Evolutionary conservation across 2,888 invertebrate genomes (phyloP).

Genomic region (Philopedon plagiatum): DNA sequence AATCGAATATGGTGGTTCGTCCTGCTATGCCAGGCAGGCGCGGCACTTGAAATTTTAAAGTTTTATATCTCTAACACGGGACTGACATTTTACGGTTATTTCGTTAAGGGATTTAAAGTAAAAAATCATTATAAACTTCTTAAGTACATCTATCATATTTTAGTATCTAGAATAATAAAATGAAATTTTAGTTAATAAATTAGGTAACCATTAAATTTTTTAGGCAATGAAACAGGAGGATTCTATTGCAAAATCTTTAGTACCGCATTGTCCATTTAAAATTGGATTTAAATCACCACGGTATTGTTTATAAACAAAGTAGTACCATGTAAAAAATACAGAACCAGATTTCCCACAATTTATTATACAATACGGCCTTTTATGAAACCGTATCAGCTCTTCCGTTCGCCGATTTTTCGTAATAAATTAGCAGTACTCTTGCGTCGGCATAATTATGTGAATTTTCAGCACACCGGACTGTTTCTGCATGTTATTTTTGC

Average conservation of each 20-base stretch:
- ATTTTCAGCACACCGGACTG: constrained; percentile 15
- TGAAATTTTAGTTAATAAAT: too few species aligned
- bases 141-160: too few species aligned
- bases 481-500: constrained; percentile 1
- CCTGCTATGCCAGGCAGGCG: too few species aligned
- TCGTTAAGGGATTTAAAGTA: too few species aligned
- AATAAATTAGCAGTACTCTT: constrained; percentile 39
- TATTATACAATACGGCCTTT: constrained; percentile 30
- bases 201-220: too few species aligned
- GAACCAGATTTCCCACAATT: constrained; percentile 23
- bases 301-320: neutral
- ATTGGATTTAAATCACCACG: neutral
- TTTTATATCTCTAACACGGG: too few species aligned
- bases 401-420: constrained; percentile 33
- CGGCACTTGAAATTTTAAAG: too few species aligned
- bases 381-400: constrained; percentile 31
- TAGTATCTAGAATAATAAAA: too few species aligned
- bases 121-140: too few species aligned
- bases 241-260: neutral
- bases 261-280: neutral
- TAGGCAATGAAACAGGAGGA: too few species aligned
- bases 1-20: too few species aligned
- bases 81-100: too few species aligned
- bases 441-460: constrained; percentile 41
- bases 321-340: constrained; percentile 13